Evolutionary conservation across 1,140 invertebrate genomes (phyloP).

Genomic region (Anastrepha obliqua): DNA sequence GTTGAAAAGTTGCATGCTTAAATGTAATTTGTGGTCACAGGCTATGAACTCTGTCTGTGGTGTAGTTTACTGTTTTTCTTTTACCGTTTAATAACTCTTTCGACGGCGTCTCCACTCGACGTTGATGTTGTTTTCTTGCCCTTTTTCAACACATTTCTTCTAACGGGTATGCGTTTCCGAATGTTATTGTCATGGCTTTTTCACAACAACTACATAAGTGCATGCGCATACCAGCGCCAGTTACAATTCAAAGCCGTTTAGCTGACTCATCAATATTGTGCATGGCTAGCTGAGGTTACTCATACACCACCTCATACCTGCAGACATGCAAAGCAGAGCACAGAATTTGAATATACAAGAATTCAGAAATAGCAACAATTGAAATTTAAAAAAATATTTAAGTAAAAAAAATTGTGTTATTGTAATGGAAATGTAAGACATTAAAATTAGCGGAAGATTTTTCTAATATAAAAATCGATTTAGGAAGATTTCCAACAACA

Average conservation of each 20-base stretch:
- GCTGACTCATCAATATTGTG: constrained; percentile 15
- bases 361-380: not conserved
- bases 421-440: no score
- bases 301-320: not conserved
- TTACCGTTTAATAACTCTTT: constrained; percentile 40
- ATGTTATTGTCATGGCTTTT: not conserved
- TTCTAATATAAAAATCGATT: no score
- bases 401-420: no score
- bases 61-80: not conserved
- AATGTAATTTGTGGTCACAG: constrained; percentile 32
- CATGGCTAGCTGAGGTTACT: not conserved
- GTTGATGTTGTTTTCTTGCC: not conserved
- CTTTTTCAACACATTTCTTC: constrained; percentile 31
- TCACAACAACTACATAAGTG: no score
- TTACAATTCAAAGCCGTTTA: not conserved
- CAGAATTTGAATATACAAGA: not conserved
- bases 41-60: not conserved
- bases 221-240: not conserved
- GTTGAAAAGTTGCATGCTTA: constrained; percentile 24
- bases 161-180: not conserved
- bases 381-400: no score
- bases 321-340: no score
- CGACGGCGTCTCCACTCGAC: not conserved
- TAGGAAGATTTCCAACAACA: no score
- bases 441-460: no score